A percentile compares a stretch with the other conserved stretches of the same genome.
Conservation (phyloP, 2,113 vertebrate genomes). For the Romanogobio albipinnatus region DNA sequence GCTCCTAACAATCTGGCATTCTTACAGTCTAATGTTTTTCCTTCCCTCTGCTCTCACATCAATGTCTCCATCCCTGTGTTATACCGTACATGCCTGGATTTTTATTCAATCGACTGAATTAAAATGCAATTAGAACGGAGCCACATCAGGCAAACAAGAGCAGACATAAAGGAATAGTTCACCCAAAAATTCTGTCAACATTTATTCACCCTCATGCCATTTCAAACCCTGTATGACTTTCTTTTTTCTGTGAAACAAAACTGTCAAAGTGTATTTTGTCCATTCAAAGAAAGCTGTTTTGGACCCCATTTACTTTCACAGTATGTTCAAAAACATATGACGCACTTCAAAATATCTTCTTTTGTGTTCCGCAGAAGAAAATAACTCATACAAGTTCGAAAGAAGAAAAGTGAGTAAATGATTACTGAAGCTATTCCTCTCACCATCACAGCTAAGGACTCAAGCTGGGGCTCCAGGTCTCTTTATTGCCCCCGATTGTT, state of each 20-base stretch:
- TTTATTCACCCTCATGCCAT: not conserved
- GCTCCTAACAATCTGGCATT: conserved; percentile 71
- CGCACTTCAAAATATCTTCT: not conserved
- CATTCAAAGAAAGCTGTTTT: not conserved
- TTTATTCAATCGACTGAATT: not conserved
- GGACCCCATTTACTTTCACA: not conserved
- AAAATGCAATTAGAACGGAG: not conserved
- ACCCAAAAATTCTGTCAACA: not conserved
- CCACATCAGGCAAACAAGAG: not conserved
- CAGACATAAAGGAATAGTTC: not conserved
- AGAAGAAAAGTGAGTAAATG: not conserved
- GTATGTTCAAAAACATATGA: not conserved
- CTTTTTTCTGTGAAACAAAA: not conserved
- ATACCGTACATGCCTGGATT: not conserved
- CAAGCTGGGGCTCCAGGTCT: conserved; percentile 10
- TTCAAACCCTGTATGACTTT: not conserved
- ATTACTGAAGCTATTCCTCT: conserved; percentile 8
- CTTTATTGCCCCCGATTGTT: conserved; percentile 28
- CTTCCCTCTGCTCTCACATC: conserved; percentile 9
- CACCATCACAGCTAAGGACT: not conserved
- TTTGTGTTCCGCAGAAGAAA: not conserved
- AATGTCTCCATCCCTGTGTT: conserved; percentile 6
- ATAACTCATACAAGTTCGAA: not conserved
- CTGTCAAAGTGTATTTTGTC: not conserved
- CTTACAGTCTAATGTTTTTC: conserved; percentile 26